These are phyloP conservation scores for Macrobrachium rosenbergii DNA, from an alignment of 1,140 invertebrate species.

Conservation along the genomic window DNA sequence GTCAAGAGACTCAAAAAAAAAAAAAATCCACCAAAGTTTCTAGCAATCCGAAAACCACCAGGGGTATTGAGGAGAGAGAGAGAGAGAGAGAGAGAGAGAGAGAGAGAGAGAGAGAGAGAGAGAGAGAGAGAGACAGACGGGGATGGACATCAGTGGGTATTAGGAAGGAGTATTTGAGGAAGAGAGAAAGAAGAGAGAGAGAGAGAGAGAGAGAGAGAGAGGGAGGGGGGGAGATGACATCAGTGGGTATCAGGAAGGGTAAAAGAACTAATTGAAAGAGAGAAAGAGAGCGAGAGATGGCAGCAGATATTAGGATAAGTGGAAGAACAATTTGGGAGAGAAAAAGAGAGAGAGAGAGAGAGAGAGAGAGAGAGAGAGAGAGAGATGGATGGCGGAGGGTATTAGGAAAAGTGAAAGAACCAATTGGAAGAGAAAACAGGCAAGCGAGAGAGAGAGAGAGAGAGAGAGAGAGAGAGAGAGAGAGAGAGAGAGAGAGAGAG, in stretches of 20 bases:
- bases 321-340: neutral
- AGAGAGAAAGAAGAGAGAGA: slow-evolving; percentile 2
- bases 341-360: slow-evolving; percentile 7
- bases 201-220: slow-evolving; percentile 24
- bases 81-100: slow-evolving; percentile 19
- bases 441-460: too few species aligned
- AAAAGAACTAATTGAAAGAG: too few species aligned
- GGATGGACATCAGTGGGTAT: neutral
- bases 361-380: slow-evolving; percentile 5
- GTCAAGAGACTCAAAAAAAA: neutral
- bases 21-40: neutral
- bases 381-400: neutral
- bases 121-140: slow-evolving; percentile 7
- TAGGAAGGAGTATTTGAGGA: neutral
- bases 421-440: too few species aligned
- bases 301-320: neutral
- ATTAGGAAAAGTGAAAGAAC: slow-evolving; percentile 3
- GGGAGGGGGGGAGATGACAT: too few species aligned
- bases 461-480: too few species aligned
- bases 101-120: slow-evolving; percentile 30
- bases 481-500: too few species aligned
- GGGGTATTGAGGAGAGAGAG: slow-evolving; percentile 4
- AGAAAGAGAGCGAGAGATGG: neutral
- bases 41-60: neutral
- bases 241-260: too few species aligned